Evolutionary conservation across 2,888 invertebrate genomes (phyloP).

Genomic region (Amphipoea lucens): DNA sequence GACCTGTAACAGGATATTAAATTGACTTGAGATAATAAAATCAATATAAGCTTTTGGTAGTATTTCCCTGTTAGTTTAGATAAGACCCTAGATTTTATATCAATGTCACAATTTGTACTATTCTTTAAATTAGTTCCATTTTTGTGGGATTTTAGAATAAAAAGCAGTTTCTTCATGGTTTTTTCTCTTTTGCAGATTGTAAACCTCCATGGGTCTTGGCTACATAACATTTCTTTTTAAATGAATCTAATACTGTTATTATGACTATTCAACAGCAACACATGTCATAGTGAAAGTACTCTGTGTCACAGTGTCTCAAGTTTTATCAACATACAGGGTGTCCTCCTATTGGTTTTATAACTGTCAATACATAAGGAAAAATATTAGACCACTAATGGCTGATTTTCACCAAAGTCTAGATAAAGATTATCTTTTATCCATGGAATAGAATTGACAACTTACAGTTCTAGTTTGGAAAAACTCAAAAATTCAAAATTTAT

Average conservation of each 20-base stretch:
- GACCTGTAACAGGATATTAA: constrained; percentile 87
- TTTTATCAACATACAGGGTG: neutral
- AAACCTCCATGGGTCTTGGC: neutral
- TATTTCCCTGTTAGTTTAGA: neutral
- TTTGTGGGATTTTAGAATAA: neutral
- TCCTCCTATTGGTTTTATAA: neutral
- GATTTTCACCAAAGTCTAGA: neutral
- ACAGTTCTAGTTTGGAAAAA: neutral
- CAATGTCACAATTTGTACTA: neutral
- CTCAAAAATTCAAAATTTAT: neutral
- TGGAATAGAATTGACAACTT: neutral
- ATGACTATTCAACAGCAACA: neutral
- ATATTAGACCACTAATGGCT: neutral
- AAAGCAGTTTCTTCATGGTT: neutral
- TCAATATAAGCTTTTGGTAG: neutral
- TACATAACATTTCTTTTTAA: neutral
- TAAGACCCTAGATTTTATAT: neutral
- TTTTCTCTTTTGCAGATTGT: neutral
- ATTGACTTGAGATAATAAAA: constrained; percentile 8
- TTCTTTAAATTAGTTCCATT: neutral
- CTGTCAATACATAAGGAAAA: neutral
- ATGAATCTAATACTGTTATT: neutral
- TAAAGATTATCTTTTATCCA: neutral
- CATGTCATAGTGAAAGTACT: neutral
- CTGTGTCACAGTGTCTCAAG: neutral